Conservation (phyloP, 2,888 invertebrate species). For the Taphrorychus bicolor region DNA sequence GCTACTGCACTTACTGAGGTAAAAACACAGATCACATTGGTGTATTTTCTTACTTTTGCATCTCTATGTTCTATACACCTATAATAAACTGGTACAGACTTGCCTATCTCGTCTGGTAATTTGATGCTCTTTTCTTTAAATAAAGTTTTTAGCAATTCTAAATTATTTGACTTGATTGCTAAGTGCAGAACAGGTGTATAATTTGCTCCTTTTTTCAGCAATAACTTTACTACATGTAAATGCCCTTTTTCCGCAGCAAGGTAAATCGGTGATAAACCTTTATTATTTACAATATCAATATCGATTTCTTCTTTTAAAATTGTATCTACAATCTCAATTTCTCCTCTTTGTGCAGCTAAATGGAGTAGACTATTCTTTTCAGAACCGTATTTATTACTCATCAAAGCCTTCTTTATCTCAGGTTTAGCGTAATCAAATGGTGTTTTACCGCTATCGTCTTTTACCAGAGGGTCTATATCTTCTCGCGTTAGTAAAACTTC, state of each 20-base stretch:
- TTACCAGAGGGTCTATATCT: background rate
- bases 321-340: constrained; percentile 1
- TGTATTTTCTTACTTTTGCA: background rate
- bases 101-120: background rate
- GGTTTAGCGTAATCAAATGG: background rate
- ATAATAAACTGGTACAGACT: background rate
- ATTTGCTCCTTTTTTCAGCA: constrained; percentile 6
- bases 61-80: background rate
- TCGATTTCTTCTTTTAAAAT: constrained; percentile 3
- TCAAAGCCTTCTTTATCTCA: background rate
- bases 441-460: background rate
- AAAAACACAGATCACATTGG: background rate
- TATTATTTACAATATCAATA: background rate
- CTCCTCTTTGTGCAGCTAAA: background rate
- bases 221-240: background rate
- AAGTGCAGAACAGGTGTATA: constrained; percentile 4
- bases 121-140: background rate
- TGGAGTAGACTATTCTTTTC: background rate
- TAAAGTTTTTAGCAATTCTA: background rate
- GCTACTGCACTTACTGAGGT: background rate
- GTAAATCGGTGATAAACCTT: background rate
- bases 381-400: background rate
- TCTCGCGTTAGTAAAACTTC: constrained; percentile 1
- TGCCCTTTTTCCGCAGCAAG: constrained; percentile 3
- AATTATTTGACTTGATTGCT: background rate